Conservation (phyloP, 2,888 invertebrate species). For the Tetranychus truncatus region DNA sequence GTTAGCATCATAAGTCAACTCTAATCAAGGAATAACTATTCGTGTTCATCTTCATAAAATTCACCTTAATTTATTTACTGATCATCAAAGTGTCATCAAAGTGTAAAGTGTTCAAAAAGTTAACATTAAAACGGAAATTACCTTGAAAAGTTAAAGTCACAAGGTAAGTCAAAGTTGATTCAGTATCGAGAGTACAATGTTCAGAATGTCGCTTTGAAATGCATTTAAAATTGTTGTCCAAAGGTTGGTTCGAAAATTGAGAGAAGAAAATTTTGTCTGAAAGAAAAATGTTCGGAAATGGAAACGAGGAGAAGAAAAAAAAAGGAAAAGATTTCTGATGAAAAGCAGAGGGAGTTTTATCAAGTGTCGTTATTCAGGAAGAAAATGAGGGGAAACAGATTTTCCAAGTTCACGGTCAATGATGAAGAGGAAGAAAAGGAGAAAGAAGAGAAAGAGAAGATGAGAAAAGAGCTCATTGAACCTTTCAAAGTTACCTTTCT, state of each 20-base stretch:
- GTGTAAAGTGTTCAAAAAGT: too few relatives aligned
- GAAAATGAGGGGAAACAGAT: neutral
- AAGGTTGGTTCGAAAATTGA: neutral
- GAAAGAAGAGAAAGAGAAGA: neutral
- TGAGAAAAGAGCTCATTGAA: neutral
- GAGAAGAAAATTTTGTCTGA: neutral
- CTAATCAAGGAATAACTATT: too few relatives aligned
- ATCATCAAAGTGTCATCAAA: too few relatives aligned
- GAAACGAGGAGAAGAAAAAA: neutral
- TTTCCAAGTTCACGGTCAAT: neutral
- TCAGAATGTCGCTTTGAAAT: too few relatives aligned
- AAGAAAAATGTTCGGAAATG: neutral
- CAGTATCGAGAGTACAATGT: too few relatives aligned
- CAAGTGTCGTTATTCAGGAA: neutral
- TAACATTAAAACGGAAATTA: too few relatives aligned
- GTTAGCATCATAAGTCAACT: too few relatives aligned
- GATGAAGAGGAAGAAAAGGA: neutral
- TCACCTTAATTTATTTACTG: too few relatives aligned
- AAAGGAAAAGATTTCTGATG: neutral
- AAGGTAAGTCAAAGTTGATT: too few relatives aligned
- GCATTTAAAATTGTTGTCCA: too few relatives aligned
- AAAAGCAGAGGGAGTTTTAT: neutral
- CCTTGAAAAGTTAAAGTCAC: too few relatives aligned
- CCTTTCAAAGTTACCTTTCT: neutral
- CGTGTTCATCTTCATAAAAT: too few relatives aligned